Evolutionary conservation across 1,140 invertebrate genomes (phyloP), one percentile per base, ranked within the genome.

Genomic region (Trachelipus rathkii): DNA sequence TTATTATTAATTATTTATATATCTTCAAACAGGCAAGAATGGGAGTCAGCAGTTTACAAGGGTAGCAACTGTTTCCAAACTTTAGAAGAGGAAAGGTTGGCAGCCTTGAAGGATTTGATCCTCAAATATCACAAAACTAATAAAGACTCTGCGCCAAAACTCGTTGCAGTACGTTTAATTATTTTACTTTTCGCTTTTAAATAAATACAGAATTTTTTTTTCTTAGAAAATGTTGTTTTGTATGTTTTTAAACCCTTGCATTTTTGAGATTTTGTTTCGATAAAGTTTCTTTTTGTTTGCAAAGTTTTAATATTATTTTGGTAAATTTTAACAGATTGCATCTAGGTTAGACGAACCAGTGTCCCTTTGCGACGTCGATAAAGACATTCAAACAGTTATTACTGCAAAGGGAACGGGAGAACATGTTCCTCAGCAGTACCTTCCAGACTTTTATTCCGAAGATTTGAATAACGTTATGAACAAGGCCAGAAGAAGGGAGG

Each of bases 371-470:
- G 91, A 92, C 84, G 88, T 93, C 0, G 87, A 88, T 15, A 88
- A 89, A 77, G 94, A 96, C 83, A 88, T 95, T 80, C 87, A 89
- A 70, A 88, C 87, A 33, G 87, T 91, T 53, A 86, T 89, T 13
- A 88, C 89, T 82, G 85, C 90, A 50, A 89, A 87, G 82, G 89
- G 88, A 60, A 85, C 89, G 73, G 85, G 85, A 66, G 85, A 88
- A 77, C 87, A 88, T 69, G 86, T 88, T 45, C 87, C 89, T 6
- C 92, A 97, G 84, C 94, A 96, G 84, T 86, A 96, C 43, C 85
- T 97, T 50, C 93, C 95, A 0, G 94, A 97, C 84, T 96, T 96
- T 86, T 97, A 96, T 85, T 95, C 95, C 77, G 95, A 98, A 85
- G 95, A 97, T 85, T 90, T 93, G 72, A 94, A 93, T 0, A 89